Evolutionary conservation across 2,113 vertebrate genomes (phyloP).

Genomic region (Electrona antarctica): DNA sequence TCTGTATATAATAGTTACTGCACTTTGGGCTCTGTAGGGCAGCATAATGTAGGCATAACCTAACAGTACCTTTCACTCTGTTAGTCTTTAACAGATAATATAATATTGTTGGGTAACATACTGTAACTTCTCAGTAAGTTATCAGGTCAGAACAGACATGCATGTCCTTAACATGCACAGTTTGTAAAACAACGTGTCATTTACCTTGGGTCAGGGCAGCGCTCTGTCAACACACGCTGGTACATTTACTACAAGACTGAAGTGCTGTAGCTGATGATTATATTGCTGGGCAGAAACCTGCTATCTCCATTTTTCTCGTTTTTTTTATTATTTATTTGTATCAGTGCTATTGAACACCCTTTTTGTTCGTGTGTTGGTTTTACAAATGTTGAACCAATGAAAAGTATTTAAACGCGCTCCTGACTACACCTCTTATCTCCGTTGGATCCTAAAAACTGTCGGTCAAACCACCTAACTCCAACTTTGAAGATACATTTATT

Average conservation of each 20-base stretch:
- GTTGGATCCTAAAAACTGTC: no score
- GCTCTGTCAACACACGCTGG: not conserved
- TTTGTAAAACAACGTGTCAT: not conserved
- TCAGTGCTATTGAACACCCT: no score
- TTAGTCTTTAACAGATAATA: not conserved
- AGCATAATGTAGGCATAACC: not conserved
- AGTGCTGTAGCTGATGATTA: not conserved
- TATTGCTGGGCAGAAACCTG: not conserved
- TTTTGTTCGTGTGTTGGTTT: no score
- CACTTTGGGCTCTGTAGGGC: no score
- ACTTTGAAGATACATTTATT: no score
- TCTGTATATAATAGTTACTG: no score
- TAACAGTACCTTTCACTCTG: constrained; percentile 1
- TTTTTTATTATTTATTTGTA: no score
- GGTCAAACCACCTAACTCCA: no score
- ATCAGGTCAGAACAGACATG: not conserved
- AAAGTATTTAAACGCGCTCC: no score
- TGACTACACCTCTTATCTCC: no score
- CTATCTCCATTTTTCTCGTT: no score
- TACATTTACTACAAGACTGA: not conserved
- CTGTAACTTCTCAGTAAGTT: constrained; percentile 38
- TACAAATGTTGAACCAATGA: no score
- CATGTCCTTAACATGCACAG: constrained; percentile 26
- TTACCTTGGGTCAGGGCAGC: not conserved
- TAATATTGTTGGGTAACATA: not conserved